Conservation (phyloP, 2,888 invertebrate species). For the Drosophila pegasa region DNA sequence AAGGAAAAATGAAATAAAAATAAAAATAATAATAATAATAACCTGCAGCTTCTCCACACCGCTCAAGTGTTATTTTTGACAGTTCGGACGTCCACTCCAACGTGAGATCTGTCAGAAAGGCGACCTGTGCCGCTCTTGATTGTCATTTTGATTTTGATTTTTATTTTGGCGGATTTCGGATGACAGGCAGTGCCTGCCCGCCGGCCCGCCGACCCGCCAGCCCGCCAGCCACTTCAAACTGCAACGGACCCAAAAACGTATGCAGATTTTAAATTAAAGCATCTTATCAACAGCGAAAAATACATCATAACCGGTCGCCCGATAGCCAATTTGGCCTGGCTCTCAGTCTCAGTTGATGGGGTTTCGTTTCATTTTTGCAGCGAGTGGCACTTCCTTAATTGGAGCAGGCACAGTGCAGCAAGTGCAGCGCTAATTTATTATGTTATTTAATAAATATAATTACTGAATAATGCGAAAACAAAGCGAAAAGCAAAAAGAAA, state of each 20-base stretch:
- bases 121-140: conserved; percentile 68
- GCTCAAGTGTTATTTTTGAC: conserved; percentile 76
- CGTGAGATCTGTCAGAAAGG: conserved; percentile 79
- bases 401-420: conserved; percentile 70
- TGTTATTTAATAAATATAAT: conserved; percentile 77
- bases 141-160: conserved; percentile 59
- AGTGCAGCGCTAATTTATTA: conserved; percentile 77
- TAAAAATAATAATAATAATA: conserved; percentile 23
- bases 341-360: conserved; percentile 58
- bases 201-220: conserved; percentile 32
- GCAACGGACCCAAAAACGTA: conserved; percentile 71
- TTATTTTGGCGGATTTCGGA: conserved; percentile 51
- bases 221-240: conserved; percentile 44
- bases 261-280: conserved; percentile 78
- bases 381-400: conserved; percentile 75
- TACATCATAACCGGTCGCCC: conserved; percentile 58
- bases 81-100: conserved; percentile 72
- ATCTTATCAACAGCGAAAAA: conserved; percentile 65
- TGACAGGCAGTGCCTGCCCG: conserved; percentile 32
- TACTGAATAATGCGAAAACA: conserved; percentile 48
- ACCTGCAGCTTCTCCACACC: conserved; percentile 57
- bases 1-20: conserved; percentile 21
- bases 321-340: conserved; percentile 68
- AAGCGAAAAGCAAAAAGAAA: conserved; percentile 11
- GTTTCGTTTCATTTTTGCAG: conserved; percentile 16